A percentile compares a stretch with the other conserved stretches of the same genome.
phyloP scores from a whole-genome alignment of 92 coral and sea anemone species.

The Siderastrea radians region DNA sequence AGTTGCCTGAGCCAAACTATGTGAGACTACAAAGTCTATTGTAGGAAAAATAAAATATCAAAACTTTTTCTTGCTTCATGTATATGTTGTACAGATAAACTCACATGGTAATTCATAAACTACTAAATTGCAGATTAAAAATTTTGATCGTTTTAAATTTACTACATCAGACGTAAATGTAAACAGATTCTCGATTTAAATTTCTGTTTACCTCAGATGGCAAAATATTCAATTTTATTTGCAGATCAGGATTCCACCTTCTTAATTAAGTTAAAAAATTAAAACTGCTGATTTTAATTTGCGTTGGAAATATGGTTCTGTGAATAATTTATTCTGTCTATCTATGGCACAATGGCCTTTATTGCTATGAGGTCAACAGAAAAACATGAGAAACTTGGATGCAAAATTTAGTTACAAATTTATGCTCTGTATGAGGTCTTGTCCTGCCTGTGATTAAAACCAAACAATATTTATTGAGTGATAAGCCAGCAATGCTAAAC shows the following conservation, averaged over 20 bases:
- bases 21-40: too few relatives aligned
- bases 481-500: background rate
- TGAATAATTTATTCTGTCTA: background rate
- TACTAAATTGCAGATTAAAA: background rate
- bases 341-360: slow-evolving; percentile 1
- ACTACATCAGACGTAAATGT: background rate
- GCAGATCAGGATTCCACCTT: background rate
- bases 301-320: background rate
- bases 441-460: background rate
- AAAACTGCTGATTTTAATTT: background rate
- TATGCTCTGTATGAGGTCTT: slow-evolving; percentile 9
- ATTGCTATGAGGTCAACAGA: slow-evolving; percentile 7
- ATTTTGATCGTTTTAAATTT: background rate
- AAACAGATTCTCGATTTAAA: background rate
- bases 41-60: too few relatives aligned
- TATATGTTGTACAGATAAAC: too few relatives aligned
- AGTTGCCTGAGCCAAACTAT: too few relatives aligned
- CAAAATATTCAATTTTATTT: background rate
- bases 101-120: too few relatives aligned
- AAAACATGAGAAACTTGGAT: background rate
- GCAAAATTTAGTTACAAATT: background rate
- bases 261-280: too few relatives aligned
- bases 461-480: background rate
- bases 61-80: too few relatives aligned
- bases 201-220: background rate